Evolutionary conservation across 1,140 invertebrate genomes (phyloP), one percentile per base, ranked within the genome.

Genomic region (Apis florea): DNA sequence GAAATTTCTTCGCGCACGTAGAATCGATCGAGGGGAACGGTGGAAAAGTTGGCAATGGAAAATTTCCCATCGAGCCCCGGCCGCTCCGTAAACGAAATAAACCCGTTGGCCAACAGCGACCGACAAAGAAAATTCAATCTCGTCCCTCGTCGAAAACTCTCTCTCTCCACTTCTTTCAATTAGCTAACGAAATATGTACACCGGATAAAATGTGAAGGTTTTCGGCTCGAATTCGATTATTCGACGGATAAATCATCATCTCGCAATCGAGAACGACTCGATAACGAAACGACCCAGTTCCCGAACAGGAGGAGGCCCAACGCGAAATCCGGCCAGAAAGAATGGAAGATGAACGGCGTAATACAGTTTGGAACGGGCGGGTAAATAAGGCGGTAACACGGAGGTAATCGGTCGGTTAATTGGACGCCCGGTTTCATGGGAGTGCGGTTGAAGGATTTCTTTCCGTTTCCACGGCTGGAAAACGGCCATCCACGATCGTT

Each of bases 351-450:
- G 61, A 61, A 78, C 83, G 63, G 19, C 24, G 31, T 40, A 40
- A 40, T 11, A 73, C 53, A 70, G 67, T 71, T 83, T 83, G 61
- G 64, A 71, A 5, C 31, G 31, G 64, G 69, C 76, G 59, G 73
- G 63, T 56, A 76, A 85, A 79, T 85, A 79, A 72, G 73, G 56
- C 12, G 26, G 40, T n/a, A n/a, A 56, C 71, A 58, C 56, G 56
- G 31, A 53, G 64, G 69, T 79, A 79, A 84, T 84, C 75, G 69
- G 51, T 79, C 83, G 70, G 51, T 85, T 85, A 85, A 85, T 85
- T 79, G 83, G 58, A 69, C 82, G 75, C 19, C 53, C 13, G 66
- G 31, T 31, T 31, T 67, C 24, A 59, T 31, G 17, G 9, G 56
- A 11, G 31, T 63, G 82, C n/a, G 58, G 31, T 61, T n/a, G 78